Conservation (phyloP, 2,113 vertebrate species). For the Chamaea fasciata region DNA sequence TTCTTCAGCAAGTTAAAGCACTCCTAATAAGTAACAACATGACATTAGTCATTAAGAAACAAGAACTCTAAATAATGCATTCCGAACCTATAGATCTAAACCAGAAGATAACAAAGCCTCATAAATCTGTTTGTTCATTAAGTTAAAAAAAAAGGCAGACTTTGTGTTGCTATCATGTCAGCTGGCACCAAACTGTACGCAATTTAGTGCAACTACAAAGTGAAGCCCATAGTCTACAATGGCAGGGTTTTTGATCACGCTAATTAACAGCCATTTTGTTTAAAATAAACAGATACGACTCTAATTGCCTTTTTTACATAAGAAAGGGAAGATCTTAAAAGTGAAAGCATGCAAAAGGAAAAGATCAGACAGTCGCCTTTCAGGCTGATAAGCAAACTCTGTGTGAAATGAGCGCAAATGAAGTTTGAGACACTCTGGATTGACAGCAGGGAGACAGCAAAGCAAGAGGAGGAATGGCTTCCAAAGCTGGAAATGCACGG, state of each 20-base stretch:
- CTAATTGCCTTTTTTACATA: constrained; percentile 99
- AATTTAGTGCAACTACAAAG: constrained; percentile 93
- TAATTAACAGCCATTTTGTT: constrained; percentile 99
- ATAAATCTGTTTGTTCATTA: constrained; percentile 90
- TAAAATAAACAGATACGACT: constrained; percentile 99
- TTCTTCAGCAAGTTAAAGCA: constrained; percentile 69
- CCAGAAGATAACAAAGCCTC: constrained; percentile 78
- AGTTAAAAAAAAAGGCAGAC: constrained; percentile 77
- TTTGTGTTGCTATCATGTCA: constrained; percentile 90
- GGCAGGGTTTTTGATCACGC: constrained; percentile 94
- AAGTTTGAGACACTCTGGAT: constrained; percentile 49
- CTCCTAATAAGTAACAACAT: constrained; percentile 76
- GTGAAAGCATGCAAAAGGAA: constrained; percentile 82
- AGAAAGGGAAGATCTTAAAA: constrained; percentile 99
- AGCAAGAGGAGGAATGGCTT: background rate
- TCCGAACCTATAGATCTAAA: constrained; percentile 77
- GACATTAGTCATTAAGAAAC: constrained; percentile 75
- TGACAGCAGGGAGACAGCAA: constrained; percentile 34
- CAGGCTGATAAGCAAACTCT: constrained; percentile 71
- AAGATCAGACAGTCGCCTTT: constrained; percentile 85
- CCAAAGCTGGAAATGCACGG: background rate
- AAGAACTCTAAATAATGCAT: constrained; percentile 75
- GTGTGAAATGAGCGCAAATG: constrained; percentile 64
- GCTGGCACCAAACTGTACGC: constrained; percentile 87
- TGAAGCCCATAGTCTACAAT: constrained; percentile 85